A percentile compares a stretch with the other conserved stretches of the same genome.
Evolutionary conservation across 2,797 vertebrate genomes (phyloP).

Genomic region (Astyanax mexicanus): DNA sequence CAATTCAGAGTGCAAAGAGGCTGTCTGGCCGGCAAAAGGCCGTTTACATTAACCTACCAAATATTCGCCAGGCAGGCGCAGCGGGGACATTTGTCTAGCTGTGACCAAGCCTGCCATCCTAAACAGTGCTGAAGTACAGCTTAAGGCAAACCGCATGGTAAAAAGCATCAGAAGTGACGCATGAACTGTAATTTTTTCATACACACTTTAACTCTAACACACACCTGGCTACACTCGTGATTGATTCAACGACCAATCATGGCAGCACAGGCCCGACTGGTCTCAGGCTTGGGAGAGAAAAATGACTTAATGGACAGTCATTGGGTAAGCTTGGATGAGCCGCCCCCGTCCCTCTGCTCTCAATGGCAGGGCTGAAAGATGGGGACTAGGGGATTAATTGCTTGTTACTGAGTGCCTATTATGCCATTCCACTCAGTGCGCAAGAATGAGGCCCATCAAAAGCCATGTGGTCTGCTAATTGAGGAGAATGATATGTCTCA

Average conservation of each 20-base stretch:
- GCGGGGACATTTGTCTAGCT: not conserved
- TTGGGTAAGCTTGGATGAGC: slow-evolving; percentile 15
- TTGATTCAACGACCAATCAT: not conserved
- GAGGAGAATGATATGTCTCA: slow-evolving; percentile 35
- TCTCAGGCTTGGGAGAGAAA: not conserved
- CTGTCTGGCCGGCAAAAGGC: not conserved
- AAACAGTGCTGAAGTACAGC: slow-evolving; percentile 23
- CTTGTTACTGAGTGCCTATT: slow-evolving; percentile 58
- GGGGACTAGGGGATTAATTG: slow-evolving; percentile 54
- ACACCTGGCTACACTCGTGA: not conserved
- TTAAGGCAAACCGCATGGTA: slow-evolving; percentile 17
- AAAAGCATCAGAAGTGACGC: slow-evolving; percentile 1
- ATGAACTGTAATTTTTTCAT: slow-evolving; percentile 27
- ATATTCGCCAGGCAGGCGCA: slow-evolving; percentile 3
- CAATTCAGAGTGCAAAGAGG: slow-evolving; percentile 14
- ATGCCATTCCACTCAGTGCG: slow-evolving; percentile 31
- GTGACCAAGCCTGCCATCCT: not conserved
- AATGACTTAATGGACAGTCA: slow-evolving; percentile 25
- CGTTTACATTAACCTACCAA: slow-evolving; percentile 9
- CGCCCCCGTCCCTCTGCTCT: not conserved
- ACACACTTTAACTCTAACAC: not conserved
- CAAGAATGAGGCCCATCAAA: slow-evolving; percentile 39
- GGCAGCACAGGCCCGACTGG: not conserved
- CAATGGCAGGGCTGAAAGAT: slow-evolving; percentile 13
- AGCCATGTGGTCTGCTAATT: slow-evolving; percentile 48